These are phyloP conservation scores for Etheostoma cragini DNA, from an alignment of 2,113 vertebrate species.

Conservation along the genomic window DNA sequence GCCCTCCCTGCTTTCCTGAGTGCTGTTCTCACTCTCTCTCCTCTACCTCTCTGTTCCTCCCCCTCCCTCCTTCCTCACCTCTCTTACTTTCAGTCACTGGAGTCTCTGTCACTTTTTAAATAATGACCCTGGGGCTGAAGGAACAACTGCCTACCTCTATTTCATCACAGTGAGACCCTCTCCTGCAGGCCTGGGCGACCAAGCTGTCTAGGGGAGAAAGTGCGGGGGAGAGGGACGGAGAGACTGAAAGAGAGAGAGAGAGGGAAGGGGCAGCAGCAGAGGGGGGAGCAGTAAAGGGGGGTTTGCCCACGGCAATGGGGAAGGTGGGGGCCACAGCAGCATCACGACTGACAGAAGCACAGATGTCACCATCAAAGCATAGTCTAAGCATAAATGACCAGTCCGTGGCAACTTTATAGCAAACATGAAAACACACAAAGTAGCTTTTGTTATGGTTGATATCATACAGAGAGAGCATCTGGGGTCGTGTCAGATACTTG, in stretches of 20 bases:
- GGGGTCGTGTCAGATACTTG: neutral
- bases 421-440: slow-evolving; percentile 64
- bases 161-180: slow-evolving; percentile 87
- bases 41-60: slow-evolving; percentile 56
- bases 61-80: slow-evolving; percentile 62
- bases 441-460: slow-evolving; percentile 35
- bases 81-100: slow-evolving; percentile 77
- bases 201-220: slow-evolving; percentile 74
- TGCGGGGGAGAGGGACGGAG: slow-evolving; percentile 34
- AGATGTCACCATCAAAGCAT: slow-evolving; percentile 87
- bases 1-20: slow-evolving; percentile 49
- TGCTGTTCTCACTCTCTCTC: slow-evolving; percentile 59
- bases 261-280: slow-evolving; percentile 11
- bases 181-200: slow-evolving; percentile 71
- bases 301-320: slow-evolving; percentile 64
- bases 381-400: slow-evolving; percentile 83
- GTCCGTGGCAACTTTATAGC: slow-evolving; percentile 76
- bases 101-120: slow-evolving; percentile 89
- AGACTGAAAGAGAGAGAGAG: slow-evolving; percentile 34
- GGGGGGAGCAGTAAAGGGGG: slow-evolving; percentile 41
- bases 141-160: slow-evolving; percentile 88
- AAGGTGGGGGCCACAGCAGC: slow-evolving; percentile 64
- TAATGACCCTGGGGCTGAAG: slow-evolving; percentile 92
- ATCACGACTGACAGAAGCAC: slow-evolving; percentile 85
- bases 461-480: slow-evolving; percentile 28